Conservation (phyloP, 2,888 invertebrate genomes). For the Teleogryllus oceanicus region DNA sequence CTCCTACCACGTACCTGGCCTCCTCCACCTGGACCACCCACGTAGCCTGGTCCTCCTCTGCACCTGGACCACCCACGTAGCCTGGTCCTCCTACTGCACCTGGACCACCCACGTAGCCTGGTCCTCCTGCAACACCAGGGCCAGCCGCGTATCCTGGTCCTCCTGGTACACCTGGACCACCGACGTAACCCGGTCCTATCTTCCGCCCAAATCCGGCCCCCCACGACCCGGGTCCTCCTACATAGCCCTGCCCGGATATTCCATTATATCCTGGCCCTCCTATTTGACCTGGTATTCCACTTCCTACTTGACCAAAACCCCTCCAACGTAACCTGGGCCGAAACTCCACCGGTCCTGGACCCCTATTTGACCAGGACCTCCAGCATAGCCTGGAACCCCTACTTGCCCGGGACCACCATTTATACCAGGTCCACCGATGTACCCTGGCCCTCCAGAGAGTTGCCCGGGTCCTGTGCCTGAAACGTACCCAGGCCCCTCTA, state of each 20-base stretch:
- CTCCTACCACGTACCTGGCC: constrained; percentile 26
- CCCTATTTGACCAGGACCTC: constrained; percentile 26
- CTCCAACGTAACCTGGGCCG: constrained; percentile 27
- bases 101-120: background rate
- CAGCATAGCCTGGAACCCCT: constrained; percentile 19
- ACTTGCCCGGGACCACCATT: background rate
- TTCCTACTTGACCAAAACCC: constrained; percentile 27
- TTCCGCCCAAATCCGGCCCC: too few species aligned
- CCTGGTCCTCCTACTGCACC: constrained; percentile 27
- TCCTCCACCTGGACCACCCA: constrained; percentile 25
- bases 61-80: constrained; percentile 27
- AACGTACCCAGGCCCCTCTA: background rate
- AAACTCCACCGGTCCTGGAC: constrained; percentile 9
- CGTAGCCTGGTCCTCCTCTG: constrained; percentile 26
- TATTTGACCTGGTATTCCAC: constrained; percentile 24
- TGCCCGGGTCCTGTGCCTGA: background rate
- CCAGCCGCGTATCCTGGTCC: constrained; percentile 33
- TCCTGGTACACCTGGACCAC: constrained; percentile 29
- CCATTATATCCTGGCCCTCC: constrained; percentile 25
- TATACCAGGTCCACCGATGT: constrained; percentile 11
- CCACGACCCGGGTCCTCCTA: constrained; percentile 34
- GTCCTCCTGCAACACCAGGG: constrained; percentile 31
- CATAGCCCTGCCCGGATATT: constrained; percentile 23
- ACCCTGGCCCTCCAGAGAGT: background rate
- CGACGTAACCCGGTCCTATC: constrained; percentile 32